A percentile compares a stretch with the other conserved stretches of the same genome.
phyloP scores from a whole-genome alignment of 2,797 vertebrate genomes.

The Acridotheres tristis region DNA sequence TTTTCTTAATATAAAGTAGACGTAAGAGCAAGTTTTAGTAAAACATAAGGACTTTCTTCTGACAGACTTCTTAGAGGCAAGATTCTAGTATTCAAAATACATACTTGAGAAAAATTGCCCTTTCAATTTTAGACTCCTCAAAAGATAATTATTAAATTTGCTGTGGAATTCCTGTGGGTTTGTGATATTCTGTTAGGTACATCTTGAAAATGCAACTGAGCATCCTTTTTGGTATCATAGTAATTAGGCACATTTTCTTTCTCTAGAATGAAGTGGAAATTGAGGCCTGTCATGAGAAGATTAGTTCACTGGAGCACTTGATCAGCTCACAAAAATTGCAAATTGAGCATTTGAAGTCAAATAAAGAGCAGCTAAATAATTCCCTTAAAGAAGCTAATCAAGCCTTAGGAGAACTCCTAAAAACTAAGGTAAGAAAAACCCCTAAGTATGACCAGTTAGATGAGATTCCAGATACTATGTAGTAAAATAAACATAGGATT shows the following conservation, averaged over 20 bases:
- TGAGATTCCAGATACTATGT: not conserved
- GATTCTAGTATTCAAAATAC: not conserved
- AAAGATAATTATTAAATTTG: not conserved
- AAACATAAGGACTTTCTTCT: not conserved
- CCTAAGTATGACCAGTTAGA: not conserved
- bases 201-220: not conserved
- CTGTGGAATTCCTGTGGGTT: not conserved
- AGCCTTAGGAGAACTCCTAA: conserved; percentile 58
- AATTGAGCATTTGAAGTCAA: conserved; percentile 67
- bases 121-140: not conserved
- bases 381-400: conserved; percentile 59
- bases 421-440: conserved; percentile 64
- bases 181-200: not conserved
- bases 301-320: conserved; percentile 48
- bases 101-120: not conserved
- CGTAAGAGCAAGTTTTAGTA: not conserved
- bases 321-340: conserved; percentile 65
- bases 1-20: not conserved
- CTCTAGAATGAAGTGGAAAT: conserved; percentile 68
- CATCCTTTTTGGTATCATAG: not conserved
- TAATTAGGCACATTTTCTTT: conserved; percentile 9
- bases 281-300: conserved; percentile 53
- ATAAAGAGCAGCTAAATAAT: conserved; percentile 64
- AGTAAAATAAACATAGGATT: not conserved
- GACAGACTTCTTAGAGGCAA: not conserved